phyloP scores from a whole-genome alignment of 1,140 invertebrate species.

The Radopholus similis region DNA sequence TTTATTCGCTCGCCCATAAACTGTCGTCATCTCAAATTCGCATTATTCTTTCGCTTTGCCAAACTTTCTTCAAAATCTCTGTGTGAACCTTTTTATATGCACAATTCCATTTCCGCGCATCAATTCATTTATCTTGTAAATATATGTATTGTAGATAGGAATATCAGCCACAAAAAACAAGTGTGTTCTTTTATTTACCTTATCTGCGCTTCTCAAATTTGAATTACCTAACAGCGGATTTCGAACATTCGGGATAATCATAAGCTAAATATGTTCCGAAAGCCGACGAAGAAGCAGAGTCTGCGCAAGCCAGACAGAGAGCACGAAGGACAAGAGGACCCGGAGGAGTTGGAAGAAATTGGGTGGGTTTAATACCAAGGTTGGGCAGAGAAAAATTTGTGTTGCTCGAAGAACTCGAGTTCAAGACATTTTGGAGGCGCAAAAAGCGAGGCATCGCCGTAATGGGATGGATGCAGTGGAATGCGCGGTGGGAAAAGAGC shows the following conservation, averaged over 20 bases:
- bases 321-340: background rate
- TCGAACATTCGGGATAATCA: background rate
- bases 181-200: background rate
- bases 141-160: background rate
- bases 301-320: background rate
- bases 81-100: too few species aligned
- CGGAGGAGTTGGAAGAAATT: background rate
- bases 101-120: background rate
- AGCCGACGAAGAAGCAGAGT: background rate
- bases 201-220: background rate
- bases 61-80: too few species aligned
- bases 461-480: conserved; percentile 55
- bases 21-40: too few species aligned
- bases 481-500: conserved; percentile 56
- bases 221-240: background rate
- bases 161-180: background rate
- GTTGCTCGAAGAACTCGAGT: conserved; percentile 18
- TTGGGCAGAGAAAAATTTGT: background rate
- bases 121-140: background rate
- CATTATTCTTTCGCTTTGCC: too few species aligned
- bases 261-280: conserved; percentile 4
- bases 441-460: conserved; percentile 43
- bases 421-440: conserved; percentile 51
- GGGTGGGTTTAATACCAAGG: background rate
- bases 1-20: too few species aligned